A percentile compares a stretch with the other conserved stretches of the same genome.
These are phyloP conservation scores for Poecilia gillii DNA, from an alignment of 2,797 vertebrate species.

Conservation along the genomic window DNA sequence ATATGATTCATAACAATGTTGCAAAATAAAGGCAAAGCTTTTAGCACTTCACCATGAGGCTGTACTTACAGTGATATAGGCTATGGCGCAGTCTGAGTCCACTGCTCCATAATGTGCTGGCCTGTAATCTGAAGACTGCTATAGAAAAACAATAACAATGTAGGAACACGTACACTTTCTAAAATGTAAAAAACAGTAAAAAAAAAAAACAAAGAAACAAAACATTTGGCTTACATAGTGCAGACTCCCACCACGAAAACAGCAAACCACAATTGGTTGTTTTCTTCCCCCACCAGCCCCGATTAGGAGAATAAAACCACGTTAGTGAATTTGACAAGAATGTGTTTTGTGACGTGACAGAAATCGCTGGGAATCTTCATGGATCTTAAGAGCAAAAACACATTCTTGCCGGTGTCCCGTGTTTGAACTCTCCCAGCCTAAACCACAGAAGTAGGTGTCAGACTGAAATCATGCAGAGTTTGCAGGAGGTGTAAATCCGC, in stretches of 20 bases:
- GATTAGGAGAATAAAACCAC: not conserved
- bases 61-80: conserved; percentile 77
- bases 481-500: not conserved
- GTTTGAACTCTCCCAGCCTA: not conserved
- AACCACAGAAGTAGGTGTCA: not conserved
- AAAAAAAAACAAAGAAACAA: not conserved
- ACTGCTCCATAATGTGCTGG: conserved; percentile 49
- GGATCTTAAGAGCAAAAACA: not conserved
- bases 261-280: conserved; percentile 8
- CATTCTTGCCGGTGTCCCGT: conserved; percentile 2
- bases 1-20: conserved; percentile 22
- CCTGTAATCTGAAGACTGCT: conserved; percentile 51
- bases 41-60: not conserved
- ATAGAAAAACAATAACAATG: conserved; percentile 43
- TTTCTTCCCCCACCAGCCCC: conserved; percentile 7
- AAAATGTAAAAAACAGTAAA: not conserved
- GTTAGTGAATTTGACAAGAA: conserved; percentile 17
- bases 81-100: conserved; percentile 58
- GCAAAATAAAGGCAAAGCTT: not conserved
- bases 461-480: conserved; percentile 1
- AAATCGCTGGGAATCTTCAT: not conserved
- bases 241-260: conserved; percentile 6
- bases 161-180: not conserved
- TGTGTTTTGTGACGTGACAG: conserved; percentile 1
- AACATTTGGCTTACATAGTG: conserved; percentile 29